Conservation (phyloP, 2,888 invertebrate species). For the Atethmia centrago region DNA sequence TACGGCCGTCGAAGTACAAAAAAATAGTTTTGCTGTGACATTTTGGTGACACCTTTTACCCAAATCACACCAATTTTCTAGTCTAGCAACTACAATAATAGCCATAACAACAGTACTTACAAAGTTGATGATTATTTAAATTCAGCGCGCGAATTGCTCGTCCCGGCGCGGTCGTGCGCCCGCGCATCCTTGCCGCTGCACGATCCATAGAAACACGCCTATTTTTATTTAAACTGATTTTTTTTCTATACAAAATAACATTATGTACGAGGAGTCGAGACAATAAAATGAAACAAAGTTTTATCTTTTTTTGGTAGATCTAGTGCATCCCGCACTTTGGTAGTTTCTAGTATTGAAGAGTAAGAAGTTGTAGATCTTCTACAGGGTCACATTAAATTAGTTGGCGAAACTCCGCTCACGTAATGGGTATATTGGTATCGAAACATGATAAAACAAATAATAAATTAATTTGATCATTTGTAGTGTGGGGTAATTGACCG, state of each 20-base stretch:
- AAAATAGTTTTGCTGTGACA: neutral
- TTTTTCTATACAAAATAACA: neutral
- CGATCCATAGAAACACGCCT: constrained; percentile 33
- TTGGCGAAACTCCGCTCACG: too few relatives aligned
- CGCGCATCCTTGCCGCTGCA: constrained; percentile 69
- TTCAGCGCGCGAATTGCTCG: constrained; percentile 32
- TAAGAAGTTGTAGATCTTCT: neutral
- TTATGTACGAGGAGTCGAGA: neutral
- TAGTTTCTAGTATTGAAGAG: neutral
- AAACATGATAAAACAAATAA: too few relatives aligned
- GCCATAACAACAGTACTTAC: constrained; percentile 9
- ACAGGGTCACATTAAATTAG: too few relatives aligned
- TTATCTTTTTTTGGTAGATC: too few relatives aligned
- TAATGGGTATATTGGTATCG: too few relatives aligned
- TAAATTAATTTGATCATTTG: too few relatives aligned
- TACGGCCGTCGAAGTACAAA: neutral
- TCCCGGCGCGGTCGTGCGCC: constrained; percentile 43
- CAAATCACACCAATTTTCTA: constrained; percentile 44
- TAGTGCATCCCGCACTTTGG: too few relatives aligned
- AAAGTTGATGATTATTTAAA: constrained; percentile 40
- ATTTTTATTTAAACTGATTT: neutral
- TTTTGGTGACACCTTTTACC: neutral
- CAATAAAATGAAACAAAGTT: too few relatives aligned
- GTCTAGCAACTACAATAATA: constrained; percentile 34
- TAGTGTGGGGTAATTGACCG: too few relatives aligned